Evolutionary conservation across 1,140 invertebrate genomes (phyloP).

Genomic region (Meloidogyne hapla): DNA sequence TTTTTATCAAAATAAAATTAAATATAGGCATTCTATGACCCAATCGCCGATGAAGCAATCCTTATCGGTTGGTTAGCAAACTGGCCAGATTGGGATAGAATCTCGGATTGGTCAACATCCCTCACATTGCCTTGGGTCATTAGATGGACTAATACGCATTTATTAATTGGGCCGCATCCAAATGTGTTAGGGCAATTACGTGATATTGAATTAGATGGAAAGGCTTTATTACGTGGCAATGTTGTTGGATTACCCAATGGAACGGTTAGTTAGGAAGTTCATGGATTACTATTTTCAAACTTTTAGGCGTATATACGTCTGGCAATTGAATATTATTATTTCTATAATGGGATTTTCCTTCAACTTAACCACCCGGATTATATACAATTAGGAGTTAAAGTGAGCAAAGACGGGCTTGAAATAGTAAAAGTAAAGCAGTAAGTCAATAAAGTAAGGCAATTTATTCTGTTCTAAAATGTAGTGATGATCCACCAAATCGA

Average conservation of each 20-base stretch:
- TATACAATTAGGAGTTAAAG: not conserved
- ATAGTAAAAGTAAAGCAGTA: not conserved
- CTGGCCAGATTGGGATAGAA: slow-evolving; percentile 21
- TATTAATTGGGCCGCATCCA: not conserved
- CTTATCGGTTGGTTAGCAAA: slow-evolving; percentile 22
- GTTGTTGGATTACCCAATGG: not conserved
- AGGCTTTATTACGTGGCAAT: not conserved
- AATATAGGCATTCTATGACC: slow-evolving; percentile 13
- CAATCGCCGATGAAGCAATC: not conserved
- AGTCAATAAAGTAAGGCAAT: not conserved
- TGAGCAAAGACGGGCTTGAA: not conserved
- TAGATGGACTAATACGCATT: not conserved
- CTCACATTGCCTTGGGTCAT: not conserved
- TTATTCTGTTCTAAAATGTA: not conserved
- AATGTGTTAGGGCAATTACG: not conserved
- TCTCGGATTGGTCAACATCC: not conserved
- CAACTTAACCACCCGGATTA: not conserved
- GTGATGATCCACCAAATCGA: not conserved
- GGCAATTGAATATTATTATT: not conserved
- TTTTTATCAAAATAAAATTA: not conserved
- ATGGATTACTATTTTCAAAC: too few relatives aligned
- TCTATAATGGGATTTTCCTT: not conserved
- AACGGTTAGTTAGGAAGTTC: not conserved
- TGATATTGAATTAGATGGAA: not conserved
- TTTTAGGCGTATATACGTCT: not conserved